Conservation (phyloP, 2,113 vertebrate genomes). For the Atherinomorus stipes region DNA sequence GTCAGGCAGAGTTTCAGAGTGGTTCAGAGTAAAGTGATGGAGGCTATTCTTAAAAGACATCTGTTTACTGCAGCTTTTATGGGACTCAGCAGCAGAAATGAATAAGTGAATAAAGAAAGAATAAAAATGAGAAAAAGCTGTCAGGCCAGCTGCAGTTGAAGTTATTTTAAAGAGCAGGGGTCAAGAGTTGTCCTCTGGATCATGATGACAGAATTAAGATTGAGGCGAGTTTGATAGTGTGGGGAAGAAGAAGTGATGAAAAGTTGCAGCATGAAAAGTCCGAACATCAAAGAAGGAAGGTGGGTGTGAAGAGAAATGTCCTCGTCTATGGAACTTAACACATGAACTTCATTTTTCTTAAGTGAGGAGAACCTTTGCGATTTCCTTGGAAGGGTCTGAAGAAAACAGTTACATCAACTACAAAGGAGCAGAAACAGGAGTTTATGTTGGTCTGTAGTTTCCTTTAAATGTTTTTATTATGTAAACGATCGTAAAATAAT, state of each 20-base stretch:
- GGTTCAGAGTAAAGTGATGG: background rate
- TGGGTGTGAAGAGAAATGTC: too few species aligned
- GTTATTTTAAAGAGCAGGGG: too few species aligned
- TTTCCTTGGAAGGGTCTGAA: background rate
- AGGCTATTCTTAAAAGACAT: conserved; percentile 2
- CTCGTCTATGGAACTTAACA: background rate
- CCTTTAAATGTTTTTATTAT: background rate
- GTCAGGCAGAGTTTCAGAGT: conserved; percentile 18
- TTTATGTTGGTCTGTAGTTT: background rate
- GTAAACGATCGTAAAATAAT: background rate
- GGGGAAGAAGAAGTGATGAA: too few species aligned
- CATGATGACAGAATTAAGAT: too few species aligned
- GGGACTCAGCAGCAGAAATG: background rate
- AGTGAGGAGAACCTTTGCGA: background rate
- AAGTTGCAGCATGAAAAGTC: too few species aligned
- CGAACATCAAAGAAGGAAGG: background rate
- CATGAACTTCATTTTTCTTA: background rate
- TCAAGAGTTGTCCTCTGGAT: too few species aligned
- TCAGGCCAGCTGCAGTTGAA: background rate
- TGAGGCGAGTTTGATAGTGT: too few species aligned
- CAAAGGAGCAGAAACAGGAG: background rate
- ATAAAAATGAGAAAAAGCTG: background rate
- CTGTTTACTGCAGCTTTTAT: background rate
- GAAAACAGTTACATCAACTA: too few species aligned
- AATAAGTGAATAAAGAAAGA: too few species aligned